Percentiles rank a stretch among this genome's conserved stretches.
These are phyloP conservation scores for Nasua narica DNA, from an alignment of 2,797 vertebrate genomes.

Conservation along the genomic window DNA sequence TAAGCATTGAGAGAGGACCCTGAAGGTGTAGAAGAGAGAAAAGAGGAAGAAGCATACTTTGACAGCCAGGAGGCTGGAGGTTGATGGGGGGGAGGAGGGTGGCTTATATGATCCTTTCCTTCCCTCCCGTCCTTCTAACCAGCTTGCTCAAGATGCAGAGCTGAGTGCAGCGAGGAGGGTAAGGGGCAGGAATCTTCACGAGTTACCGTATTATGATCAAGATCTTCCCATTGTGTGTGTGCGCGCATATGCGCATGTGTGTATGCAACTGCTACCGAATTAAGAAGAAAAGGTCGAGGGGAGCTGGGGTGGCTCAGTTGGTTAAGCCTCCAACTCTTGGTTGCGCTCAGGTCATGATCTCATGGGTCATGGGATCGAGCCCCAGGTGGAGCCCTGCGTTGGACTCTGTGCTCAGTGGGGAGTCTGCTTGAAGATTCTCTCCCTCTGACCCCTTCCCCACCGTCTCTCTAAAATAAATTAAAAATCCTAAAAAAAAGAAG, in stretches of 20 bases:
- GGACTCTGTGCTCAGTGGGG: not conserved
- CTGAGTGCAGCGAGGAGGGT: not conserved
- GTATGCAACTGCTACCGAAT: not conserved
- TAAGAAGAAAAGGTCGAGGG: not conserved
- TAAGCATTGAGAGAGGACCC: not conserved
- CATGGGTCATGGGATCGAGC: not conserved
- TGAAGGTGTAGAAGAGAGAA: not conserved
- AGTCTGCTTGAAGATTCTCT: not conserved
- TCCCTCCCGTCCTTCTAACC: not conserved
- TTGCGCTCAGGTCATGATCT: not conserved
- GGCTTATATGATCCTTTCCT: no score
- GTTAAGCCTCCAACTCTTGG: not conserved
- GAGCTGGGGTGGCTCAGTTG: not conserved
- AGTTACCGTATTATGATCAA: not conserved
- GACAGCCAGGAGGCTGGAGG: not conserved
- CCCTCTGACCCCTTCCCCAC: not conserved
- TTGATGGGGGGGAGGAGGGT: not conserved
- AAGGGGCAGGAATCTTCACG: not conserved
- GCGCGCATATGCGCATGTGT: not conserved
- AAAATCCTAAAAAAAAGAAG: not conserved
- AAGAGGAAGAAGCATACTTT: not conserved
- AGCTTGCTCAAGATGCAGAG: not conserved
- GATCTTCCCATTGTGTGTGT: not conserved
- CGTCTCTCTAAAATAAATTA: not conserved
- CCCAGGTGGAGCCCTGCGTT: fast-evolving